Base-by-base conservation (phyloP, 2,888 invertebrate species). In the Julus scandinavius region DNA sequence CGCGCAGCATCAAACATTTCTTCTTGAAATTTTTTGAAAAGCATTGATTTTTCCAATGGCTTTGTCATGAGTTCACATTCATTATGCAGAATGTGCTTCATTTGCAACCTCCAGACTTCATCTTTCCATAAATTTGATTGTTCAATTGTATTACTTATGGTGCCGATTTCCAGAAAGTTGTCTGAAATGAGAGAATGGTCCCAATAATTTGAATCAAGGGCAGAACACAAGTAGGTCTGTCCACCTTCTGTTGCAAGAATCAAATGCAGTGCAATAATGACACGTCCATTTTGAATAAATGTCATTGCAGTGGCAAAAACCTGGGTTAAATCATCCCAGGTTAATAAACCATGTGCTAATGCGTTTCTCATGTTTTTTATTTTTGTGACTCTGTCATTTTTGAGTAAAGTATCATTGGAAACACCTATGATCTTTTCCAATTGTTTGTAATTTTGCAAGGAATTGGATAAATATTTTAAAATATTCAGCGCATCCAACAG, bases 171-270 rank as follows among this genome's bases (percentile, higher is more conserved):
- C 38, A 80, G 15, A 80, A 80, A 4, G 4, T 4, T 40, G 80
- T 38, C 38, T 13, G 38, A 4, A 38, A 15, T 13, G 1, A 38
- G 38, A 40, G 80, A 15, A 40, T 80, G 80, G 7, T 11, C 13
- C 80, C 80, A 80, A 80, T 38, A 80, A 80, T 80, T 80, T 38
- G 80, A 80, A 15, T 80, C 38, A 15, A 80, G 80, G 5, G 80
- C 80, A 38, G 7, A 15, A 38, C 29, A 11, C 11, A 80, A 38
- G 5, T 38, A 80, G 38, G 13, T 80, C 11, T 29, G 15, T 4
- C 80, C 80, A 7, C 80, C 80, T 80, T 80, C 80, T 38, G 80
- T 15, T 40, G 1, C 29, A 13, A 38, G 38, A 38, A 80, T 1
- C 80, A 80, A 80, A 38, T 80, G 80, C 80, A 80, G 11, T 3